Evolutionary conservation across 2,888 invertebrate species (phyloP).

Genomic region (Phania funesta): DNA sequence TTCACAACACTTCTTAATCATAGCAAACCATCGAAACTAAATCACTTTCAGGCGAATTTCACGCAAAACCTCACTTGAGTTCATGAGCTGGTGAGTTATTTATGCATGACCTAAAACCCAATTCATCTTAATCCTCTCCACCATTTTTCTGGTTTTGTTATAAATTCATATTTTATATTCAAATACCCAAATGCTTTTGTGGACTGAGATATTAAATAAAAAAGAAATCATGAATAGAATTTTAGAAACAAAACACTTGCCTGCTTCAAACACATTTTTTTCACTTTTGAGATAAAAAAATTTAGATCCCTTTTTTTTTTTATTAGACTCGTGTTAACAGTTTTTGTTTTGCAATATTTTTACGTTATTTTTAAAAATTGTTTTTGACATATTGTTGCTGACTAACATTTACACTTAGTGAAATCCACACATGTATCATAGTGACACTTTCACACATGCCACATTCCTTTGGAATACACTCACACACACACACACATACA

Average conservation of each 20-base stretch:
- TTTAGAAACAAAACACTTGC: slow-evolving; percentile 39
- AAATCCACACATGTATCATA: slow-evolving; percentile 32
- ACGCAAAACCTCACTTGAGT: neutral
- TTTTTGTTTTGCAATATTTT: slow-evolving; percentile 33
- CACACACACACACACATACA: neutral
- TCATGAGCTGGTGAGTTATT: slow-evolving; percentile 35
- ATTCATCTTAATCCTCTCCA: slow-evolving; percentile 38
- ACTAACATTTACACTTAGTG: slow-evolving; percentile 12
- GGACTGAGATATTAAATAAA: neutral
- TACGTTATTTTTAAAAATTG: slow-evolving; percentile 51
- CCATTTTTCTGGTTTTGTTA: neutral
- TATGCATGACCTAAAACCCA: slow-evolving; percentile 44
- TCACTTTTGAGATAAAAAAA: neutral
- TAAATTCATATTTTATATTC: slow-evolving; percentile 45
- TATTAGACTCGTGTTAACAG: slow-evolving; percentile 24
- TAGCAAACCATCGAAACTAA: neutral
- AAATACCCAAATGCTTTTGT: slow-evolving; percentile 18
- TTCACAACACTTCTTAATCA: too few species aligned
- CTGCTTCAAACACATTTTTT: slow-evolving; percentile 17
- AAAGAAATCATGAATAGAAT: neutral
- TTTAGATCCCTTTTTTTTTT: slow-evolving; percentile 5
- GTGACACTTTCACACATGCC: slow-evolving; percentile 56
- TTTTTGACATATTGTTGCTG: slow-evolving; percentile 59
- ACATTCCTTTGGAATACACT: slow-evolving; percentile 5
- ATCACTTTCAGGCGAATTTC: slow-evolving; percentile 8